A percentile compares a stretch with the other conserved stretches of the same genome.
Evolutionary conservation across 2,113 vertebrate species (phyloP).

Genomic region (Indicator indicator): DNA sequence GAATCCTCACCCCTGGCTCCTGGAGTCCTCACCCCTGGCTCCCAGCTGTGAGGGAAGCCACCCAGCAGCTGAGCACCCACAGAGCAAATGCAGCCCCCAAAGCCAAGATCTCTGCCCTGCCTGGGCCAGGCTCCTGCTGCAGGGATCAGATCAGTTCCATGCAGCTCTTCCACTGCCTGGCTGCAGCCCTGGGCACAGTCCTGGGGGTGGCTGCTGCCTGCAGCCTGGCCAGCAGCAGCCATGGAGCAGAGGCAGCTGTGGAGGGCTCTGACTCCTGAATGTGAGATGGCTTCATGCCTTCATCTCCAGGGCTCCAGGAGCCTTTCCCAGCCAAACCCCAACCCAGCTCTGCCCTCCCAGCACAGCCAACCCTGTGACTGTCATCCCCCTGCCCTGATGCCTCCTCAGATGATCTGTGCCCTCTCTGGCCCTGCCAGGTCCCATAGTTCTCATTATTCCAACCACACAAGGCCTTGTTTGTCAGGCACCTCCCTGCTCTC

Average conservation of each 20-base stretch:
- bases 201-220: fast-evolving
- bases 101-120: neutral
- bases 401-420: neutral
- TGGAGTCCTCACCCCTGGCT: no score
- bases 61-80: neutral
- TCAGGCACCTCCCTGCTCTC: neutral
- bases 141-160: neutral
- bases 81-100: fast-evolving
- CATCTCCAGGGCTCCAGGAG: neutral
- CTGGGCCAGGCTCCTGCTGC: neutral
- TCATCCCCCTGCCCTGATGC: neutral
- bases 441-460: neutral
- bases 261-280: neutral
- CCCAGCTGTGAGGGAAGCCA: neutral
- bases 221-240: neutral
- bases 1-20: no score
- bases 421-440: neutral
- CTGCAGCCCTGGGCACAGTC: neutral
- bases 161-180: neutral
- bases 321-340: neutral
- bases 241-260: neutral
- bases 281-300: neutral
- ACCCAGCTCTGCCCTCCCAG: neutral
- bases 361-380: neutral
- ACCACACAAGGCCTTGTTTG: neutral